Base-by-base conservation (phyloP, 2,113 vertebrate genomes). In the Hymenochirus boettgeri region DNA sequence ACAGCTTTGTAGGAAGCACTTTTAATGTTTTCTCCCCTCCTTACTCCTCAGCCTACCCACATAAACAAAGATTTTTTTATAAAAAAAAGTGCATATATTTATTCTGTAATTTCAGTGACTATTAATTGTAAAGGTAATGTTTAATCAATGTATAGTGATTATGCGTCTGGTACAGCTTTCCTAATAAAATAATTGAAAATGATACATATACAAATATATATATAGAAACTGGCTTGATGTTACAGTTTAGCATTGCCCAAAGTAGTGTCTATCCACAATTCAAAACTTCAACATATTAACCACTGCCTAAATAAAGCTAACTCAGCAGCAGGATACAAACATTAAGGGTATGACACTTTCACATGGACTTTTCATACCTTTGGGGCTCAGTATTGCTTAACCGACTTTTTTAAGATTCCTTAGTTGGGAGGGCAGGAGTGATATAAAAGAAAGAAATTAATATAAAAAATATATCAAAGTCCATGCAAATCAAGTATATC, bases 81-180 rank as follows among this genome's bases (percentile, higher is more conserved):
- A 35, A 82, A 81, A 88, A 90, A 89, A 90, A 97, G 93, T 97
- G 93, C 93, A 96, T 98, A 98, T 99, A 99, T 99, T 99, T 99
- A 99, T 99, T 99, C 94, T 99, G 96, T 99, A 98, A 92, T 96
- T 99, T 97, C 93, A 93, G 94, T 99, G 93, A 95, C 85, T 90
- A 96, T 95, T 90, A 94, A 96, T 93, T 98, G 95, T 99, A 99
- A 98, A 97, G 90, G 89, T 97, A 94, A 98, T 97, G 95, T 97
- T 96, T 94, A 97, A 96, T 96, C 93, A 96, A 93, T 99, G 96
- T 99, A 98, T 91, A 99, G 94, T 99, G 95, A 97, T 88, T 91
- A 92, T 93, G 93, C 92, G 91, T 98, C 95, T 95, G 94, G 92
- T 99, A 96, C 96, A 99, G 94, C 92, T 96, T 99, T 98, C 93